Evolutionary conservation across 35 echinoderm and acorn worm species (phyloP), one percentile per base, ranked within the genome.

Genomic region (Strongylocentrotus purpuratus): DNA sequence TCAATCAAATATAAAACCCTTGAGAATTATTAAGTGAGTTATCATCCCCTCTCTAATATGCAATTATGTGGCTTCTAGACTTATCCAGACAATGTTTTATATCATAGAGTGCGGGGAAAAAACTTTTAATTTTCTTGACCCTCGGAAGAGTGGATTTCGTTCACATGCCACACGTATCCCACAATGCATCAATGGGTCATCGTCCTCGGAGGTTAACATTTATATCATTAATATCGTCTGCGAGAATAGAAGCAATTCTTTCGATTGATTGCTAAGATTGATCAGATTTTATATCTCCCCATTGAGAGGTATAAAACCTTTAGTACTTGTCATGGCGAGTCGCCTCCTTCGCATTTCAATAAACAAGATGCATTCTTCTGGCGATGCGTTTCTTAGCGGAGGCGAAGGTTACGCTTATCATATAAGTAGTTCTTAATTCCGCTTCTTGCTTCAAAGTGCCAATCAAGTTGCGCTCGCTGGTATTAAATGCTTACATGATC

Each of bases 1-100:
- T 78, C 65, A 78, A 78, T 78, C n/a, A 78, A 78, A 78, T n/a
- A 78, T n/a, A 78, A 55, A 78, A 22, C 65, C 65, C 65, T 78
- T n/a, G 65, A 78, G 65, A 78, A 78, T 78, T 78, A 78, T 78
- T 78, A 78, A 78, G 22, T 78, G 7, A 7, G 65, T 78, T 78
- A 78, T 78, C 65, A 78, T 78, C 65, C 65, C 25, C 20, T 78
- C 4, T 78, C 22, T 78, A 78, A 78, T 78, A 78, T 78, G 20
- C 65, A 78, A 78, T 78, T 78, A 78, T 78, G 65, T 22, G 28
- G 22, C 20, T 78, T 78, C 65, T 28, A 31, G 65, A 78, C 28
- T 78, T 78, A 78, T n/a, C 25, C 22, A 78, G 65, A 78, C 65
- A n/a, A n/a, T 28, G 65, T 78, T 78, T 78, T 22, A 7, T n/a